Conservation (phyloP, 1,140 invertebrate genomes). For the Ceratoteleas bidentatus region DNA sequence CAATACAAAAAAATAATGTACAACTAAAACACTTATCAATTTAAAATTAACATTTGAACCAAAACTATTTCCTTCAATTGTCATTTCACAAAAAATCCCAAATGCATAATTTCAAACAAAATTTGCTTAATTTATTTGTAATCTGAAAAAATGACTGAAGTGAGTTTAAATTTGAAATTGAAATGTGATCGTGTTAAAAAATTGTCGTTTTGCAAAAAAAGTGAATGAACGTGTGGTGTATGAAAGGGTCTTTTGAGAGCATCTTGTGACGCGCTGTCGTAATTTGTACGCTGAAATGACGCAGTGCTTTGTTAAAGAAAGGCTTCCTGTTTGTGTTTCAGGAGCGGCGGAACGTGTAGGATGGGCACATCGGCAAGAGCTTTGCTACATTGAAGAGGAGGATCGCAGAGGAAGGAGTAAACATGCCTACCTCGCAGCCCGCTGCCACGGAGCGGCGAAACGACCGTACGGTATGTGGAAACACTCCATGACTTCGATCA, state of each 20-base stretch:
- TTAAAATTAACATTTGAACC: too few relatives aligned
- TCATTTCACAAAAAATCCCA: too few relatives aligned
- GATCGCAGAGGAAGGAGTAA: conserved; percentile 69
- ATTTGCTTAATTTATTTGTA: too few relatives aligned
- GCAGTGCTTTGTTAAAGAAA: conserved; percentile 60
- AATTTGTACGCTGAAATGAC: conserved; percentile 36
- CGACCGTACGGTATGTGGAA: conserved; percentile 72
- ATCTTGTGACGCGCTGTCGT: conserved; percentile 24
- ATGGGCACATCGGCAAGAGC: conserved; percentile 74
- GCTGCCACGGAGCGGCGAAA: conserved; percentile 78
- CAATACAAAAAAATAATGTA: too few relatives aligned
- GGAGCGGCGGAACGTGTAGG: conserved; percentile 74
- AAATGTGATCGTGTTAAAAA: too few relatives aligned
- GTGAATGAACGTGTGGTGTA: background rate
- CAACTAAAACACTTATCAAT: too few relatives aligned
- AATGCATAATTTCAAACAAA: too few relatives aligned
- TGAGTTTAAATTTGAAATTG: too few relatives aligned
- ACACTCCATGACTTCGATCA: too few relatives aligned
- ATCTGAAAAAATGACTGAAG: too few relatives aligned
- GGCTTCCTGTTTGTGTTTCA: conserved; percentile 70
- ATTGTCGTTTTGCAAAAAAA: too few relatives aligned
- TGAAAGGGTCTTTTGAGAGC: conserved; percentile 28
- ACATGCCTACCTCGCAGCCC: conserved; percentile 77
- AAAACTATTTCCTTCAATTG: too few relatives aligned
- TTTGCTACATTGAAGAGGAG: conserved; percentile 75